Evolutionary conservation across 2,888 invertebrate genomes (phyloP).

Genomic region (Saturnia pavonia): DNA sequence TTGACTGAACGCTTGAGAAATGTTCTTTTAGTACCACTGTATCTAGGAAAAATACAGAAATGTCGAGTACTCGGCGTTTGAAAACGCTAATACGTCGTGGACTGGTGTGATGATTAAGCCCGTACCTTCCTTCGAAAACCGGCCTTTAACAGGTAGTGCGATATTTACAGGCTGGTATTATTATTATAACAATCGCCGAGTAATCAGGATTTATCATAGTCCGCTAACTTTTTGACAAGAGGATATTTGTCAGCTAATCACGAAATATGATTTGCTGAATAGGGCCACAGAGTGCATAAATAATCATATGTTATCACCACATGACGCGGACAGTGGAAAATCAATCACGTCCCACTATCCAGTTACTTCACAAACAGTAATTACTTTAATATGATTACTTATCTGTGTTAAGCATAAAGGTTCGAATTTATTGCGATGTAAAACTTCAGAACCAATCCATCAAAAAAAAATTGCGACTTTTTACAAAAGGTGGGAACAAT

Average conservation of each 20-base stretch:
- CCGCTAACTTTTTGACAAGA: no score
- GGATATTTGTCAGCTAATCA: neutral
- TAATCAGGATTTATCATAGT: no score
- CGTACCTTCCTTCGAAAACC: no score
- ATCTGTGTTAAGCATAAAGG: neutral
- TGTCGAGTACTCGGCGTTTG: no score
- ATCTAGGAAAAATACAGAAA: no score
- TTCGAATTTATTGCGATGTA: neutral
- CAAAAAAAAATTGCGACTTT: neutral
- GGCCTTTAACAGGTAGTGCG: no score
- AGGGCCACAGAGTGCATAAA: neutral
- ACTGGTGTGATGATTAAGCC: no score
- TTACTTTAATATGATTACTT: neutral
- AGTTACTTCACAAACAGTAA: neutral
- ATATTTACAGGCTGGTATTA: no score
- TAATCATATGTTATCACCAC: neutral
- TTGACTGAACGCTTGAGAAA: neutral
- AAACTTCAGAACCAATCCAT: slow-evolving; percentile 7
- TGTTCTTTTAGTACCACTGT: no score
- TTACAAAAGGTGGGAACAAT: slow-evolving; percentile 15
- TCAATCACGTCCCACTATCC: neutral
- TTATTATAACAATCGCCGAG: no score
- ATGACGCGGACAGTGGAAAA: neutral
- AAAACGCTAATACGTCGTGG: no score
- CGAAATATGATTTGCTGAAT: neutral